phyloP scores from a whole-genome alignment of 2,113 vertebrate species.

The Ivindomyrus marchei region DNA sequence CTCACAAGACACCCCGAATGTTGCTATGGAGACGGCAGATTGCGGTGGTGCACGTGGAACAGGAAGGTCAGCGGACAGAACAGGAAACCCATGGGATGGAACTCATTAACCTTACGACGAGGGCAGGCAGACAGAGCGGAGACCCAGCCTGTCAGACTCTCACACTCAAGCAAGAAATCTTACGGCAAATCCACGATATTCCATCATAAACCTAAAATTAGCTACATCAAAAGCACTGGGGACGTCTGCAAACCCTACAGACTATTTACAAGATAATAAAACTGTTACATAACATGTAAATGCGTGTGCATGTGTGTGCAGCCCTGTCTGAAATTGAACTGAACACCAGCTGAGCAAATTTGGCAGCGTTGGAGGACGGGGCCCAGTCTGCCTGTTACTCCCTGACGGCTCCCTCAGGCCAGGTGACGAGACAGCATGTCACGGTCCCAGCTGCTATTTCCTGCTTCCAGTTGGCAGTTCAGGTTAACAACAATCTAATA shows the following conservation, averaged over 20 bases:
- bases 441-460: neutral
- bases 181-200: neutral
- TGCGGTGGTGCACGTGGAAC: neutral
- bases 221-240: neutral
- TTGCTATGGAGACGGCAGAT: neutral
- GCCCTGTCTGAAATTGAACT: neutral
- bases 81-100: neutral
- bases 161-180: neutral
- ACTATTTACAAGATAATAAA: neutral
- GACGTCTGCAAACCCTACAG: neutral
- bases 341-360: neutral
- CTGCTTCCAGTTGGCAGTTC: neutral
- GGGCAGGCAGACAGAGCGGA: neutral
- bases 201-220: neutral
- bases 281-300: neutral
- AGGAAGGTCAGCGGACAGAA: neutral
- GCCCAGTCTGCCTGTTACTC: neutral
- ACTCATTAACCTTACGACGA: neutral
- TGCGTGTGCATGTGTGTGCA: neutral
- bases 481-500: neutral
- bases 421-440: neutral
- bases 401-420: neutral
- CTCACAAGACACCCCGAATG: slow-evolving; percentile 8
- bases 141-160: neutral
- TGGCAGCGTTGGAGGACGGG: neutral